These are phyloP conservation scores for Tauraco erythrolophus DNA, from an alignment of 2,113 vertebrate genomes.

Conservation along the genomic window DNA sequence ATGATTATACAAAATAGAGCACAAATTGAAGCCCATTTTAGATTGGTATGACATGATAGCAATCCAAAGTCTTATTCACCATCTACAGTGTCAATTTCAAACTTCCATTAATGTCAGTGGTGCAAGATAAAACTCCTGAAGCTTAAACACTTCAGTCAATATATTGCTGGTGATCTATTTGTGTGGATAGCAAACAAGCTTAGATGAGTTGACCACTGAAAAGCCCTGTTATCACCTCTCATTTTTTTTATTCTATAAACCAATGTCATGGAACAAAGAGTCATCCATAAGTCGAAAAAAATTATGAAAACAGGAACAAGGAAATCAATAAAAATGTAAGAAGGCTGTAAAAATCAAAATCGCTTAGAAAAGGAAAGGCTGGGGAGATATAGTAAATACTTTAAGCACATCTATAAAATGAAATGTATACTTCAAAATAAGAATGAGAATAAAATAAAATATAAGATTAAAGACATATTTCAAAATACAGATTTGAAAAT, in stretches of 20 bases:
- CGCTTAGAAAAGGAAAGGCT: conserved; percentile 18
- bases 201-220: conserved; percentile 30
- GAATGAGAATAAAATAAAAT: conserved; percentile 31
- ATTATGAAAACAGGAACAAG: conserved; percentile 10
- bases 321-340: conserved; percentile 56
- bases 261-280: conserved; percentile 11
- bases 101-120: background rate
- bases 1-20: background rate
- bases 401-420: conserved; percentile 28
- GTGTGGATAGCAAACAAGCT: background rate
- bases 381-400: background rate
- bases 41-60: background rate
- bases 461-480: background rate
- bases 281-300: conserved; percentile 42
- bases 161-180: conserved; percentile 28
- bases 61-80: background rate
- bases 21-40: background rate
- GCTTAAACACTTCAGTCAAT: conserved; percentile 16
- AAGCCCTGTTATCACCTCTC: conserved; percentile 44
- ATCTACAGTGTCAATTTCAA: background rate
- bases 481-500: background rate
- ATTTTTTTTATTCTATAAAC: conserved; percentile 45
- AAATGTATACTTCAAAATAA: conserved; percentile 30
- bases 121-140: conserved; percentile 12
- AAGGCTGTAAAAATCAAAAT: conserved; percentile 53